A percentile compares a stretch with the other conserved stretches of the same genome.
These are phyloP conservation scores for Macroteleia sp. DNA, from an alignment of 2,888 invertebrate species.

Conservation along the genomic window DNA sequence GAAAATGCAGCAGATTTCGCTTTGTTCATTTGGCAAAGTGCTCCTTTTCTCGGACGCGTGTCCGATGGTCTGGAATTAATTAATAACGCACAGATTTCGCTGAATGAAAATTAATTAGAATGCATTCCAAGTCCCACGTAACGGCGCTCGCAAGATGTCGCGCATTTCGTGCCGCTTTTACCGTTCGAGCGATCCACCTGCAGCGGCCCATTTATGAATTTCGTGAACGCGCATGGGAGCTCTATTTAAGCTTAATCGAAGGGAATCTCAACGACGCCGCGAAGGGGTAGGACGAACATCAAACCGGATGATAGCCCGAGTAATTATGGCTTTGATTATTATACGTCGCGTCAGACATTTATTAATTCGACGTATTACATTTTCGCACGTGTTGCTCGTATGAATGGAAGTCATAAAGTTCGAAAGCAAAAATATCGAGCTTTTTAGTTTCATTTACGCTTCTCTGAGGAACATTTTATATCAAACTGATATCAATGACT, in stretches of 20 bases:
- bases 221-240: conserved; percentile 44
- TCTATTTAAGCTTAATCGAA: conserved; percentile 49
- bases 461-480: neutral
- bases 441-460: neutral
- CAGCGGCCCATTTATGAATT: conserved; percentile 63
- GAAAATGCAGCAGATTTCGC: conserved; percentile 54
- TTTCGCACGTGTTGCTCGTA: conserved; percentile 19
- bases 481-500: neutral
- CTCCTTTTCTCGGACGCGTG: conserved; percentile 53
- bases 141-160: conserved; percentile 59
- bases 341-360: conserved; percentile 33
- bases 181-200: conserved; percentile 37
- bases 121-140: conserved; percentile 58
- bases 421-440: neutral
- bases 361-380: conserved; percentile 32
- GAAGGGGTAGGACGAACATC: conserved; percentile 23
- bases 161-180: conserved; percentile 57
- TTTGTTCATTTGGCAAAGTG: conserved; percentile 60
- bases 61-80: conserved; percentile 63
- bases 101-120: conserved; percentile 64
- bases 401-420: conserved; percentile 5
- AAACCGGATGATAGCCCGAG: conserved; percentile 31
- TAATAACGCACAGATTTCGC: conserved; percentile 63
- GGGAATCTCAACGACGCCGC: conserved; percentile 31
- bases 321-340: conserved; percentile 43